phyloP scores from a whole-genome alignment of 2,797 vertebrate species.

The Carduelis carduelis region DNA sequence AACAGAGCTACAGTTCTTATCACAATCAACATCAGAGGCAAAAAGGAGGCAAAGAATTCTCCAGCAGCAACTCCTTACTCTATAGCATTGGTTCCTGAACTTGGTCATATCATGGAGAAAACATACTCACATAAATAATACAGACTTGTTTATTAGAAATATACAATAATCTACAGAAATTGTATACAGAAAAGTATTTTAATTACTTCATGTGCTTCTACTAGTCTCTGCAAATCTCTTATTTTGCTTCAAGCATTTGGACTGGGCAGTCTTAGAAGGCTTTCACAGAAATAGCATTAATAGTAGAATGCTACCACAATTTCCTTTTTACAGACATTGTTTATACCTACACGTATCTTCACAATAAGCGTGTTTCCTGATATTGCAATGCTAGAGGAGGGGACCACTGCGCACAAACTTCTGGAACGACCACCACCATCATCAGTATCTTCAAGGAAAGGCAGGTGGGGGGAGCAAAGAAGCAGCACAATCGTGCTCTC shows the following conservation, averaged over 20 bases:
- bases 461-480: fast-evolving
- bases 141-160: background rate
- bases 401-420: background rate
- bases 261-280: background rate
- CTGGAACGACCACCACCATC: background rate
- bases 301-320: background rate
- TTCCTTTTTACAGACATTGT: background rate
- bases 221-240: background rate
- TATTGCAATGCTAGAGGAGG: background rate
- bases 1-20: background rate
- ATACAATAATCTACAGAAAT: background rate
- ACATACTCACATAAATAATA: background rate
- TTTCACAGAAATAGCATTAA: background rate
- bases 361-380: background rate
- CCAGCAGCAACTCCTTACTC: background rate
- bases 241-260: background rate
- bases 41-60: background rate
- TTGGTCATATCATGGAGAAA: background rate
- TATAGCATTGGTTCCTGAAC: background rate
- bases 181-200: background rate
- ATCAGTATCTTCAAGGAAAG: background rate
- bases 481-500: background rate
- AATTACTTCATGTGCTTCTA: background rate
- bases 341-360: background rate
- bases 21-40: background rate